Percentiles rank a stretch among this genome's conserved stretches.
Evolutionary conservation across 1,140 invertebrate species (phyloP).

Genomic region (Pomphorhynchus laevis): DNA sequence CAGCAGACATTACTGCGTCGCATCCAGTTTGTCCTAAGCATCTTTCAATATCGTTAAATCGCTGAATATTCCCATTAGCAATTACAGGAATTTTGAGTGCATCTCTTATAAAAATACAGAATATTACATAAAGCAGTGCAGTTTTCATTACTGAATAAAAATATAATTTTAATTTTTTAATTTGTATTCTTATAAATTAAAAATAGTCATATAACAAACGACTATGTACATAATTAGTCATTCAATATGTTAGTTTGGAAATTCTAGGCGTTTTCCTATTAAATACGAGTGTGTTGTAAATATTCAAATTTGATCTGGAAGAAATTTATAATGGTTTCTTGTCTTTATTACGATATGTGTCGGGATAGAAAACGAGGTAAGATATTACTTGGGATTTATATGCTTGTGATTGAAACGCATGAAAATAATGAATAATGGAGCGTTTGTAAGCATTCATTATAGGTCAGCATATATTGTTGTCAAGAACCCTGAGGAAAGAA

Average conservation of each 20-base stretch:
- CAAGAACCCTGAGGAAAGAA: too few relatives aligned
- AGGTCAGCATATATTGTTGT: too few relatives aligned
- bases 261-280: neutral
- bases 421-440: too few relatives aligned
- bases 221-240: neutral
- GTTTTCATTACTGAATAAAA: neutral
- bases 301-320: neutral
- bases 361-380: too few relatives aligned
- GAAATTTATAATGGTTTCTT: too few relatives aligned
- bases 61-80: constrained; percentile 88
- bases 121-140: constrained; percentile 1
- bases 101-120: constrained; percentile 27
- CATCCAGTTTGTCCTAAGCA: constrained; percentile 51
- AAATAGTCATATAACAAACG: neutral
- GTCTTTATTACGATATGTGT: too few relatives aligned
- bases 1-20: constrained; percentile 31
- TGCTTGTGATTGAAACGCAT: too few relatives aligned
- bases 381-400: too few relatives aligned
- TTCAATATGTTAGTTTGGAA: neutral
- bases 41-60: constrained; percentile 40
- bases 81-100: constrained; percentile 57
- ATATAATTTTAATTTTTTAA: constrained; percentile 1
- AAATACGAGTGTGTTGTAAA: neutral
- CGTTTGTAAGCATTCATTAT: too few relatives aligned
- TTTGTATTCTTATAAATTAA: neutral